Evolutionary conservation across 53 echinoderm and acorn worm species (phyloP).

Genomic region (Henricia sp.): DNA sequence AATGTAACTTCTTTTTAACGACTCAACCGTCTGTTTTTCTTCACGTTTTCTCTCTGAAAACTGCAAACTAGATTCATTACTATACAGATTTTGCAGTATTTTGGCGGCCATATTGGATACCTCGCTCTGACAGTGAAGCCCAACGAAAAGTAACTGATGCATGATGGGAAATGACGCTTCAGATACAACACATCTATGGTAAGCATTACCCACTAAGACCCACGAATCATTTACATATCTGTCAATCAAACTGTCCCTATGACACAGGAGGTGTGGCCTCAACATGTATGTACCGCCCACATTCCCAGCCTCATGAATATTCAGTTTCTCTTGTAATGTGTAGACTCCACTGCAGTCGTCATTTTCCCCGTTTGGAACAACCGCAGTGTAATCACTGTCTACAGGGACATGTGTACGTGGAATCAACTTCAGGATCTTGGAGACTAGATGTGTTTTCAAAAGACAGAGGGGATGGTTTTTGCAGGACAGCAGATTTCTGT

Average conservation of each 20-base stretch:
- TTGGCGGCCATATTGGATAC: not conserved
- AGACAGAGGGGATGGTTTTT: constrained; percentile 52
- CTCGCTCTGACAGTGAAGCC: not conserved
- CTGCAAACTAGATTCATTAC: not conserved
- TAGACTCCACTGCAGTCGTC: constrained; percentile 41
- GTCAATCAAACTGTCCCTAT: constrained; percentile 14
- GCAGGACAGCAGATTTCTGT: constrained; percentile 55
- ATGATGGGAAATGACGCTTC: constrained; percentile 70
- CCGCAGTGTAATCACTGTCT: not conserved
- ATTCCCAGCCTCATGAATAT: constrained; percentile 25
- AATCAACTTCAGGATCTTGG: not conserved
- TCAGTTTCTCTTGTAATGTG: not conserved
- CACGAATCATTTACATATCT: constrained; percentile 14
- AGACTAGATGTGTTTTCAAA: constrained; percentile 10
- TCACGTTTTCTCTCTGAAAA: not conserved
- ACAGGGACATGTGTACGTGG: not conserved
- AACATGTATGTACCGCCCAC: not conserved
- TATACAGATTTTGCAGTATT: constrained; percentile 3
- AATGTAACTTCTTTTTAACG: constrained; percentile 6
- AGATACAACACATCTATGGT: constrained; percentile 55
- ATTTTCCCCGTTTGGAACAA: not conserved
- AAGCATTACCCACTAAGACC: constrained; percentile 16
- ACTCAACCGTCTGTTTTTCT: not conserved
- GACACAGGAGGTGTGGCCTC: constrained; percentile 41
- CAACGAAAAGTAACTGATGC: constrained; percentile 67